These are phyloP conservation scores for Ammodytes dubius DNA, from an alignment of 2,113 vertebrate genomes.

Conservation along the genomic window DNA sequence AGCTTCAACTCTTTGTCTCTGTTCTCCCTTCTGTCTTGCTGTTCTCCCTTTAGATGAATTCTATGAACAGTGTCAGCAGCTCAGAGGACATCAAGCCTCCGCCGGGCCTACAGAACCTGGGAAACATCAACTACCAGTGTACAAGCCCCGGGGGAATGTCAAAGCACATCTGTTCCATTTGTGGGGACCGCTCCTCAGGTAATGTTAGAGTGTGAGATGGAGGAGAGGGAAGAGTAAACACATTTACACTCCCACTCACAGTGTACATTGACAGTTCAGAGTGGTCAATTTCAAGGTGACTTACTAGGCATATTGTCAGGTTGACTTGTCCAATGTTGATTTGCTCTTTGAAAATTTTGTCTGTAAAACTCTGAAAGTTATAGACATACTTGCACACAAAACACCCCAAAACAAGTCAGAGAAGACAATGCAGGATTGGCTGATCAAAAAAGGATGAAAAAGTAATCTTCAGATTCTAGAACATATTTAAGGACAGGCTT, in stretches of 20 bases:
- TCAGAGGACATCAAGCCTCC: conserved; percentile 95
- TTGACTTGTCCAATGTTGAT: background rate
- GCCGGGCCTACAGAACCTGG: conserved; percentile 87
- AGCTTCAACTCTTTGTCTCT: conserved; percentile 38
- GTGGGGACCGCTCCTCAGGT: conserved; percentile 98
- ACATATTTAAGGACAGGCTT: background rate
- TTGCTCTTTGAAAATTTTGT: background rate
- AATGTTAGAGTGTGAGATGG: conserved; percentile 33
- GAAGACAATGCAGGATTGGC: background rate
- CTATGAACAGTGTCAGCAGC: conserved; percentile 90
- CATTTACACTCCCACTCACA: conserved; percentile 4
- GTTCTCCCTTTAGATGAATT: conserved; percentile 87
- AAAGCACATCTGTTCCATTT: conserved; percentile 98
- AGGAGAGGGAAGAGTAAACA: background rate
- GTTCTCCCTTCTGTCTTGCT: conserved; percentile 40
- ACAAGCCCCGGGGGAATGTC: conserved; percentile 92
- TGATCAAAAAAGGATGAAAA: background rate
- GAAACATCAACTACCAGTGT: conserved; percentile 91
- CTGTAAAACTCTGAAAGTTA: background rate
- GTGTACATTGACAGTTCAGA: background rate
- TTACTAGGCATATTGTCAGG: conserved; percentile 10
- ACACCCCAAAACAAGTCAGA: background rate
- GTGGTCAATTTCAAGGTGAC: conserved; percentile 1
- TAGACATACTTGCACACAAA: background rate
- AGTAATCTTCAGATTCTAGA: background rate